phyloP scores from a whole-genome alignment of 2,888 invertebrate genomes.

The Dryococelus australis region DNA sequence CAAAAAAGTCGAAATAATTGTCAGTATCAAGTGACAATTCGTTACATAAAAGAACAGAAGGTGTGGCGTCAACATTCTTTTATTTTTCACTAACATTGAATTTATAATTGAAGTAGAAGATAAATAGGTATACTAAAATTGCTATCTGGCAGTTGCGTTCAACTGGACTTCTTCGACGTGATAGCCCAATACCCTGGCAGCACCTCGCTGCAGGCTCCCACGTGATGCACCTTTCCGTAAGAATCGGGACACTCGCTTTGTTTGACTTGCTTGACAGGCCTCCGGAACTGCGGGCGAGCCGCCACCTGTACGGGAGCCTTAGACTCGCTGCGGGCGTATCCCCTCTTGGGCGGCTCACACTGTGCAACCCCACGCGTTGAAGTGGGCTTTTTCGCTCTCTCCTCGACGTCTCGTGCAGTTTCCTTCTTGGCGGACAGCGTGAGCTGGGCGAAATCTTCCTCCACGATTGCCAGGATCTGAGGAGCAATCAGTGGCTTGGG shows the following conservation, averaged over 20 bases:
- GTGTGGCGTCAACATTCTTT: no score
- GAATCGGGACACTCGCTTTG: background rate
- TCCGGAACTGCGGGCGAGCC: background rate
- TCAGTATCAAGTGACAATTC: no score
- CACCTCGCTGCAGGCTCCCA: background rate
- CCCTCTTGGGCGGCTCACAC: background rate
- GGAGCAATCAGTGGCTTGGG: background rate
- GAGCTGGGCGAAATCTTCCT: background rate
- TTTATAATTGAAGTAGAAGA: no score
- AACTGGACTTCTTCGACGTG: no score
- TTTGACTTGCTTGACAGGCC: background rate
- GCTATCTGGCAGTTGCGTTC: no score
- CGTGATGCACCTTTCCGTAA: background rate
- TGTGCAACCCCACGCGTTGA: background rate
- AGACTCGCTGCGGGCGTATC: background rate
- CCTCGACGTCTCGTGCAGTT: background rate
- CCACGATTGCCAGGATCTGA: background rate
- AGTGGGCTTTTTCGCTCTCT: background rate
- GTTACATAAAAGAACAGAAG: no score
- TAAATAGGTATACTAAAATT: no score
- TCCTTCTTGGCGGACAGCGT: background rate
- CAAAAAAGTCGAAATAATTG: no score
- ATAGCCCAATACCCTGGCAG: no score
- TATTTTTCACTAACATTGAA: no score
- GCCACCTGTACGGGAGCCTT: background rate